Conservation (phyloP, 1,140 invertebrate genomes). For the Pseudachorutes palmiensis region DNA sequence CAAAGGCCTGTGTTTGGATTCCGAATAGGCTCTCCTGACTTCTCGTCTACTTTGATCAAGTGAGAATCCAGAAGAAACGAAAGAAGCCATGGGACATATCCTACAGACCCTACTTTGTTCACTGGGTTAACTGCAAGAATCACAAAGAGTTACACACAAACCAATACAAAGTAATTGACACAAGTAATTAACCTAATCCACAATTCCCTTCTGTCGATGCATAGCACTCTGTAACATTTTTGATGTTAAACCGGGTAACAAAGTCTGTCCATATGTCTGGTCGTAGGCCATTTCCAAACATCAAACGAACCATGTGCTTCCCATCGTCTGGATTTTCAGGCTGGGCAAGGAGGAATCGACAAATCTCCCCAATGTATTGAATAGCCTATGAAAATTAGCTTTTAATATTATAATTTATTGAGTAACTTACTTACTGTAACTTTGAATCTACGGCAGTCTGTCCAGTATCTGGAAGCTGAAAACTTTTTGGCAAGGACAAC, state of each 20-base stretch:
- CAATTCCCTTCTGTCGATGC: conserved; percentile 58
- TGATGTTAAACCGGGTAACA: conserved; percentile 75
- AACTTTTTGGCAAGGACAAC: too few species aligned
- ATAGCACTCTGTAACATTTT: conserved; percentile 53
- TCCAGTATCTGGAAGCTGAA: too few species aligned
- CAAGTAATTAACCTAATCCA: conserved; percentile 60
- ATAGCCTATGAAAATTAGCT: conserved; percentile 59
- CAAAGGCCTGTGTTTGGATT: conserved; percentile 64
- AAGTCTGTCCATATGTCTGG: conserved; percentile 94
- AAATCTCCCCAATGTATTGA: conserved; percentile 99
- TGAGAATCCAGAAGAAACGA: conserved; percentile 74
- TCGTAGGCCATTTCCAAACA: conserved; percentile 64
- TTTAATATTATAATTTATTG: too few species aligned
- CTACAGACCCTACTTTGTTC: conserved; percentile 84
- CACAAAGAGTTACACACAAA: conserved; percentile 72
- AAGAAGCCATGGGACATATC: conserved; percentile 81
- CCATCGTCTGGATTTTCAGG: conserved; percentile 65
- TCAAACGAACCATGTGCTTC: conserved; percentile 68
- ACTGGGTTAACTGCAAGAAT: conserved; percentile 71
- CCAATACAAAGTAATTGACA: conserved; percentile 92
- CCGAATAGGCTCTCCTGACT: conserved; percentile 72
- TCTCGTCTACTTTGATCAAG: conserved; percentile 77
- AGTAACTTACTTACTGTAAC: too few species aligned
- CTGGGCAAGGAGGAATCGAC: conserved; percentile 87
- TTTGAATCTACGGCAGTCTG: too few species aligned